Percentiles rank a stretch among this genome's conserved stretches.
Evolutionary conservation across 2,888 invertebrate species (phyloP).

Genomic region (Glaucopsyche alexis): DNA sequence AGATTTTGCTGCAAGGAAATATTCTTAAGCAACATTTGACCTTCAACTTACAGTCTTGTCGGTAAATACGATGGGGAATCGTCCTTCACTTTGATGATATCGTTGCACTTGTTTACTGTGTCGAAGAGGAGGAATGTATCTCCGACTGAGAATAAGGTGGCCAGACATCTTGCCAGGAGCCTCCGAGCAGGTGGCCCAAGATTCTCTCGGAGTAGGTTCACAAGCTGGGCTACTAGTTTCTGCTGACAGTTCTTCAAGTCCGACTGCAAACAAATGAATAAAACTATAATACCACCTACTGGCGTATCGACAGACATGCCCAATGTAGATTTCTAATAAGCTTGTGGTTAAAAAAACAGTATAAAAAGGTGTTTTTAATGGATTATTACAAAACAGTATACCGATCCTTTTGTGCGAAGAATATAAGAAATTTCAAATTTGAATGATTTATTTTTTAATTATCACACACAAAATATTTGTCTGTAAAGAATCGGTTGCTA

Average conservation of each 20-base stretch:
- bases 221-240: constrained; percentile 95
- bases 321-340: no score
- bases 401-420: no score
- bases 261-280: constrained; percentile 80
- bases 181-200: constrained; percentile 97
- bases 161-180: constrained; percentile 93
- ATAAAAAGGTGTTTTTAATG: no score
- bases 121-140: constrained; percentile 98
- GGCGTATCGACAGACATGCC: no score
- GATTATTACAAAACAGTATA: no score
- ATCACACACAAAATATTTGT: no score
- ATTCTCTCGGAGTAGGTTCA: constrained; percentile 92
- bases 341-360: no score
- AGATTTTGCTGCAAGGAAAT: no score
- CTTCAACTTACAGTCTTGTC: constrained; percentile 90
- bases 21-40: constrained; percentile 2
- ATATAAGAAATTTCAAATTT: no score
- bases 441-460: no score
- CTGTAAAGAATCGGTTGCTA: no score
- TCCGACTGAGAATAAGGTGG: constrained; percentile 97
- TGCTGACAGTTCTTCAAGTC: constrained; percentile 98
- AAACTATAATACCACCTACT: no score
- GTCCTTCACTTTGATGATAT: constrained; percentile 97
- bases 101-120: constrained; percentile 98
- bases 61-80: constrained; percentile 97